Evolutionary conservation across 2,797 vertebrate species (phyloP), one percentile per base, ranked within the genome.

Genomic region (Gila robusta): DNA sequence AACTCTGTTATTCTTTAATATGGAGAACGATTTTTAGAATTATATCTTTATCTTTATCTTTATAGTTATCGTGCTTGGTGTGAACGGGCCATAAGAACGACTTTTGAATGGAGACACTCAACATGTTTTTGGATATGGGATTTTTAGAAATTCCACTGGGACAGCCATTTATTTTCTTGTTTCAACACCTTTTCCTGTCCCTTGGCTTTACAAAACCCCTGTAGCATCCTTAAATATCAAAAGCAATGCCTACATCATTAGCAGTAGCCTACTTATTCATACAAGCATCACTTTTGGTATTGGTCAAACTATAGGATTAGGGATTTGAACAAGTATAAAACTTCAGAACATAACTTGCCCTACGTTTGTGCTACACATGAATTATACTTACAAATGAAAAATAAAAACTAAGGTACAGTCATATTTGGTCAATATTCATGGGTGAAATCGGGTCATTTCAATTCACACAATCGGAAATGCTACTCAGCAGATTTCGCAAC

Each of bases 121-220:
- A 54, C 16, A 37, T 74, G 32, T 54, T 71, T 89, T 82, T 72
- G 79, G n/a, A 67, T 1, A 8, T 35, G 70, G 52, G 62, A 73
- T 77, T 76, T 39, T 64, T n/a, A 35, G 6, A 23, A 28, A 81
- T 77, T 41, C 81, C 72, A 67, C 41, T 49, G 39, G 5, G 28
- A 62, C 62, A 79, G 71, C 10, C 82, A 81, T 77, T 62, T 81
- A 87, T 87, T 88, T 10, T 88, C 49, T 70, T 82, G 81, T 80
- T 35, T 81, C 64, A 90, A 77, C 80, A 88, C 72, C 47, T 86
- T 86, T 76, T 84, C 52, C 64, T 83, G 80, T 86, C 80, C 73
- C 28, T 35, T 23, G 69, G 82, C 79, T 44, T 83, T 32, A 44
- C 77, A 70, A 64, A 71, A 82, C 37, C 56, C 17, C 44, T 41